Evolutionary conservation across 2,888 invertebrate species (phyloP).

Genomic region (Timema cristinae): DNA sequence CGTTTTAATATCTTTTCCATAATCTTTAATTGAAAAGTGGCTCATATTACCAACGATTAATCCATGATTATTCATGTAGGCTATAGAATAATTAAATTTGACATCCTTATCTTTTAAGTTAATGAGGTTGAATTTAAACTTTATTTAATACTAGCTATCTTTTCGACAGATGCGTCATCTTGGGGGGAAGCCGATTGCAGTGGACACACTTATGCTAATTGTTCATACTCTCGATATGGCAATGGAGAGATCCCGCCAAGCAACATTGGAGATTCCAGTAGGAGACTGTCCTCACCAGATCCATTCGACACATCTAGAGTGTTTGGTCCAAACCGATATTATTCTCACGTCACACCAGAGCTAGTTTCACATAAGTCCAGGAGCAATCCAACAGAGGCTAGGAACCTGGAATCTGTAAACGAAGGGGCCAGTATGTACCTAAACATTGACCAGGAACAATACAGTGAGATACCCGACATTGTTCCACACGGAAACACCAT

Average conservation of each 20-base stretch:
- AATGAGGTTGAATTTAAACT: too few relatives aligned
- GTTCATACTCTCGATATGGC: constrained; percentile 19
- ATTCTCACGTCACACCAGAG: constrained; percentile 46
- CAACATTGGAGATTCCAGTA: constrained; percentile 22
- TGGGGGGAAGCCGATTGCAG: constrained; percentile 17
- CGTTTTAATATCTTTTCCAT: too few relatives aligned
- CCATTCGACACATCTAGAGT: constrained; percentile 64
- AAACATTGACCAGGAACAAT: constrained; percentile 20
- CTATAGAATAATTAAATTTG: too few relatives aligned
- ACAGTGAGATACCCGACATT: constrained; percentile 13
- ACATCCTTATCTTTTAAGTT: too few relatives aligned
- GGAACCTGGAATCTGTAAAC: constrained; percentile 32
- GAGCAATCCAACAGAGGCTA: constrained; percentile 21
- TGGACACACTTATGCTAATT: constrained; percentile 29
- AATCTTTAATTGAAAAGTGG: too few relatives aligned
- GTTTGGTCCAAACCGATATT: constrained; percentile 40
- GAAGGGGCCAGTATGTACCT: constrained; percentile 35
- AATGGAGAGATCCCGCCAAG: background rate
- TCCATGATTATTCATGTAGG: too few relatives aligned
- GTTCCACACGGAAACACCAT: background rate
- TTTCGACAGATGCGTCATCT: background rate
- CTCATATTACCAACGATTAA: too few relatives aligned
- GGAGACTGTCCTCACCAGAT: constrained; percentile 45
- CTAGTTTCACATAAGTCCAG: constrained; percentile 30
- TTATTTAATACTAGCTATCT: too few relatives aligned